These are phyloP conservation scores for Buceros bicornis DNA, from an alignment of 2,797 vertebrate genomes.

Conservation along the genomic window DNA sequence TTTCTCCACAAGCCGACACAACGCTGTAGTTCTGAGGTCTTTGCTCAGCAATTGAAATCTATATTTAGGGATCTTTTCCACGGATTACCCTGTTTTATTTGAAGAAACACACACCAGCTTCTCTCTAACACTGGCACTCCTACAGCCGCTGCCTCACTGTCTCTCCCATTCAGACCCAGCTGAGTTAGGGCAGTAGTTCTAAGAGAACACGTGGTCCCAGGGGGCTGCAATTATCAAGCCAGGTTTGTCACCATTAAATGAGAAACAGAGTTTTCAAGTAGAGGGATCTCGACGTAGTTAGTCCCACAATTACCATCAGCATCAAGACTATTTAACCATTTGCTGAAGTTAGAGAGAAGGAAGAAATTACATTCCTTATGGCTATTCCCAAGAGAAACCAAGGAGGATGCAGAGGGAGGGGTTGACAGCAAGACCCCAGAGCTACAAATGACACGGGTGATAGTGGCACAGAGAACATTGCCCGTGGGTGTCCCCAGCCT, in stretches of 20 bases:
- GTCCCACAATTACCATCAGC: too few relatives aligned
- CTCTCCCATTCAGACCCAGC: neutral
- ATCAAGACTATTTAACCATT: neutral
- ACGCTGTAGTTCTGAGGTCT: fast-evolving
- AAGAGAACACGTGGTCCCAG: neutral
- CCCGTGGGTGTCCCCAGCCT: neutral
- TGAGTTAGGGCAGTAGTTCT: fast-evolving
- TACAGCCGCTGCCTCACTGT: neutral
- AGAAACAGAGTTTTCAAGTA: neutral
- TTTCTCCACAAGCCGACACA: neutral
- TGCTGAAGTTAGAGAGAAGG: neutral
- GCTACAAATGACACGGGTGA: fast-evolving
- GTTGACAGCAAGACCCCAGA: neutral
- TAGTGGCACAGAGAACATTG: neutral
- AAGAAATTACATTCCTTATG: fast-evolving
- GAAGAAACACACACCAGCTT: neutral
- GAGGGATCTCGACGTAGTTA: neutral
- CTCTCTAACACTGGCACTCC: neutral
- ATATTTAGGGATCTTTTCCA: neutral
- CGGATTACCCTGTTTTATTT: fast-evolving
- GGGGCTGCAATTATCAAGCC: neutral
- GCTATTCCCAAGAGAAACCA: neutral
- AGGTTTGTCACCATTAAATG: neutral
- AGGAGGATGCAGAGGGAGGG: neutral
- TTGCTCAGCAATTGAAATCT: neutral